These are phyloP conservation scores for Caenorhabditis sp. DNA, from an alignment of 2,888 invertebrate genomes.

Conservation along the genomic window DNA sequence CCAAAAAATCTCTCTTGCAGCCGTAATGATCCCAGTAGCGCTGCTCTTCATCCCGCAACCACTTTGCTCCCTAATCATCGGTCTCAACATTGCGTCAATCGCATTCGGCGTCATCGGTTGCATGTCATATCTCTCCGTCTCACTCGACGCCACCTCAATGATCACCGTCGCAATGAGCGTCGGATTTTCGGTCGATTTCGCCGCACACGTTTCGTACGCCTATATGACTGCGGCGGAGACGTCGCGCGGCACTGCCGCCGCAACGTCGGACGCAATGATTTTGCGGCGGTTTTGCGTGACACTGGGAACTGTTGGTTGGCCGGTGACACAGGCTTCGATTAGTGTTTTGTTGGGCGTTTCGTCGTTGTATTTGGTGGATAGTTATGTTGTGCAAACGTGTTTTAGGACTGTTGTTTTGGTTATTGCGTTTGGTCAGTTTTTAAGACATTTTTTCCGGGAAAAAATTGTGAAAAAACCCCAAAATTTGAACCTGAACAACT, in stretches of 20 bases:
- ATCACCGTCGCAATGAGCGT: slow-evolving; percentile 69
- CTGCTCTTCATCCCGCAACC: slow-evolving; percentile 63
- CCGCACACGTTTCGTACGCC: slow-evolving; percentile 64
- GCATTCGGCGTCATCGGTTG: slow-evolving; percentile 64
- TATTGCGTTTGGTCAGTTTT: slow-evolving; percentile 56
- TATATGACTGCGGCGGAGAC: slow-evolving; percentile 52
- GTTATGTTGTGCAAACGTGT: slow-evolving; percentile 65
- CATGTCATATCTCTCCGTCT: slow-evolving; percentile 54
- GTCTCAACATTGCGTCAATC: slow-evolving; percentile 51
- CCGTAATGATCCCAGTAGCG: slow-evolving; percentile 63
- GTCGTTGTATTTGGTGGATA: slow-evolving; percentile 55
- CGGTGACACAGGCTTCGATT: slow-evolving; percentile 57
- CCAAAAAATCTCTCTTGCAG: slow-evolving; percentile 15
- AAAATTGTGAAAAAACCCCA: too few species aligned
- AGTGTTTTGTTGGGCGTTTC: slow-evolving; percentile 62
- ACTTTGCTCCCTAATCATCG: slow-evolving; percentile 60
- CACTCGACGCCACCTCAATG: slow-evolving; percentile 67
- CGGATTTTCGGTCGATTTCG: slow-evolving; percentile 66
- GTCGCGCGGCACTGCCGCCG: too few species aligned
- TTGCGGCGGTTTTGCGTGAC: slow-evolving; percentile 36
- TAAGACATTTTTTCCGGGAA: too few species aligned
- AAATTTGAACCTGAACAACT: too few species aligned
- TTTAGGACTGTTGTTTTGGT: slow-evolving; percentile 63
- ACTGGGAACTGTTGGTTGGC: slow-evolving; percentile 62
- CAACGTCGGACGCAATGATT: too few species aligned